Conservation (phyloP, 2,797 vertebrate species). For the Mionectes olivaceus region DNA sequence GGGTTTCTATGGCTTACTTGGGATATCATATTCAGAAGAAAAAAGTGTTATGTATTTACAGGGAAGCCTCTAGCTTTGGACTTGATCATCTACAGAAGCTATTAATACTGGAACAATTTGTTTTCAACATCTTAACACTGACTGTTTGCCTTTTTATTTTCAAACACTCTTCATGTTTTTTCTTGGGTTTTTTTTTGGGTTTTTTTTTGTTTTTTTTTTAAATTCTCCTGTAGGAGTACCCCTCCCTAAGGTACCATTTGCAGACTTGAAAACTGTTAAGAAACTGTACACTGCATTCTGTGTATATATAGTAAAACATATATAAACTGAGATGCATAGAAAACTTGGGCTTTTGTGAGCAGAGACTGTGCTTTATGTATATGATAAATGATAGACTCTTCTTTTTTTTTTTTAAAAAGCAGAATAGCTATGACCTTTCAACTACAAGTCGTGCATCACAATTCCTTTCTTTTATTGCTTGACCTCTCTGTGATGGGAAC, state of each 20-base stretch:
- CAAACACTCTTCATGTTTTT: conserved; percentile 18
- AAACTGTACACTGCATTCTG: conserved; percentile 76
- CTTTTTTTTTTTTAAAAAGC: conserved; percentile 46
- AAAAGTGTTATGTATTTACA: conserved; percentile 56
- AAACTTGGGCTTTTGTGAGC: conserved; percentile 77
- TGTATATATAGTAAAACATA: conserved; percentile 82
- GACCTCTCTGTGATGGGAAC: conserved; percentile 79
- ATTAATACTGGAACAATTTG: conserved; percentile 69
- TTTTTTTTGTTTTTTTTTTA: neutral
- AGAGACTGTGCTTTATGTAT: conserved; percentile 75
- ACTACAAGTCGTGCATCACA: conserved; percentile 72
- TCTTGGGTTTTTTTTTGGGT: neutral
- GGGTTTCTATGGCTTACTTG: conserved; percentile 61
- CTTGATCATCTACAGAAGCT: conserved; percentile 52
- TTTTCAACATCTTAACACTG: conserved; percentile 62
- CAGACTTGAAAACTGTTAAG: conserved; percentile 75
- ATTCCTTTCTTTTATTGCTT: conserved; percentile 74
- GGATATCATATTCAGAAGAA: conserved; percentile 43
- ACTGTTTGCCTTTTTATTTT: conserved; percentile 69
- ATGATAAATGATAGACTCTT: conserved; percentile 70
- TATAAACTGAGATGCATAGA: conserved; percentile 78
- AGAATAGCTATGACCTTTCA: conserved; percentile 72
- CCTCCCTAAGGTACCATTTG: conserved; percentile 66
- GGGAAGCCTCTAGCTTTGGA: conserved; percentile 71
- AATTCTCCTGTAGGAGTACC: conserved; percentile 41